Percentiles rank a stretch among this genome's conserved stretches.
These are phyloP conservation scores for Thermophis baileyi DNA, from an alignment of 2,113 vertebrate species.

Conservation along the genomic window DNA sequence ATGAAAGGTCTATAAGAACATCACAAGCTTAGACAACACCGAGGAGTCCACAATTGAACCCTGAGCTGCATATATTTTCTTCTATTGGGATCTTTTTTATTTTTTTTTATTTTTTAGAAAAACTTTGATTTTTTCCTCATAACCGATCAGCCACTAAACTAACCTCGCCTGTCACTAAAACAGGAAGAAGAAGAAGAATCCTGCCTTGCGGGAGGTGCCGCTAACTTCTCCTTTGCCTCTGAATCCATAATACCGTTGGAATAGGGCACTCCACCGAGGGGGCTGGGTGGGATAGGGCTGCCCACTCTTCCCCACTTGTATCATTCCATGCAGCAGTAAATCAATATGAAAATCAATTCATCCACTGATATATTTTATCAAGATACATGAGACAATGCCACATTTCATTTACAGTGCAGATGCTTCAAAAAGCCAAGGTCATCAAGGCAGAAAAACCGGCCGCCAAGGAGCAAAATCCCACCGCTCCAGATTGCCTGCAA, in stretches of 20 bases:
- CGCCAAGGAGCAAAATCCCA: conserved; percentile 6
- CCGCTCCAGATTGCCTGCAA: conserved; percentile 39
- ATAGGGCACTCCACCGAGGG: background rate
- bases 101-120: background rate
- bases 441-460: conserved; percentile 17
- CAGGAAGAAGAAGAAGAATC: background rate
- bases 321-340: conserved; percentile 32
- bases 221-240: background rate
- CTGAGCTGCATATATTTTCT: background rate
- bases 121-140: background rate
- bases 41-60: background rate
- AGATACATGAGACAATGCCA: conserved; percentile 57
- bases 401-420: conserved; percentile 45
- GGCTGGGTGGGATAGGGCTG: background rate
- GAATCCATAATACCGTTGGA: background rate
- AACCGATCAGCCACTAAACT: background rate
- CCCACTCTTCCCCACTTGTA: background rate
- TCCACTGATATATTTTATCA: conserved; percentile 61
- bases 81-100: background rate
- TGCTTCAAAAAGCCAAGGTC: conserved; percentile 58
- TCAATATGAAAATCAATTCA: conserved; percentile 63
- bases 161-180: background rate
- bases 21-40: background rate
- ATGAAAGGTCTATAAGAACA: background rate
- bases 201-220: background rate